These are phyloP conservation scores for Oreochromis spilurus DNA, from an alignment of 2,113 vertebrate species.

Conservation along the genomic window DNA sequence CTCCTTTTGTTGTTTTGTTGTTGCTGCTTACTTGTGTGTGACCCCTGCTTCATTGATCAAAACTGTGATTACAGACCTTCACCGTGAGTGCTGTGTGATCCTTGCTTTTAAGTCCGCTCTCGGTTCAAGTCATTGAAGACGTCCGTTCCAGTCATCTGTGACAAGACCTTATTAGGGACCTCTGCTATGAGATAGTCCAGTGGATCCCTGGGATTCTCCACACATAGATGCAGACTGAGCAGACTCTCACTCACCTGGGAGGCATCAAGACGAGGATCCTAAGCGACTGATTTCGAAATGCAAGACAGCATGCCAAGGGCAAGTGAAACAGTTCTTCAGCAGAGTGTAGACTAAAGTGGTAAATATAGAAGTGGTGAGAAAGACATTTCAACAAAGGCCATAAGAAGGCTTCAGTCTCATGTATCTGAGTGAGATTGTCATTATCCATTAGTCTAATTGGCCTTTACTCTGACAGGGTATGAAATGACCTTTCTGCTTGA, in stretches of 20 bases:
- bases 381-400: slow-evolving; percentile 5
- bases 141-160: slow-evolving; percentile 84
- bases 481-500: slow-evolving; percentile 17
- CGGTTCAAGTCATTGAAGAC: slow-evolving; percentile 74
- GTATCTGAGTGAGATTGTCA: slow-evolving; percentile 1
- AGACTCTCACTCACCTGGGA: slow-evolving; percentile 80
- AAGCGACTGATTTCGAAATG: background rate
- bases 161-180: slow-evolving; percentile 85
- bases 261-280: background rate
- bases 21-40: background rate
- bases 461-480: slow-evolving; percentile 16
- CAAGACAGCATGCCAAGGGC: background rate
- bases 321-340: background rate
- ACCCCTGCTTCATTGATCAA: background rate
- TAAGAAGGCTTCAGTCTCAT: background rate
- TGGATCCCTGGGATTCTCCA: slow-evolving; percentile 84
- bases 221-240: slow-evolving; percentile 81
- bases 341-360: background rate
- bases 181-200: slow-evolving; percentile 83
- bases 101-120: background rate
- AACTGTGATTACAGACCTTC: background rate
- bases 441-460: slow-evolving; percentile 30
- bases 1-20: background rate
- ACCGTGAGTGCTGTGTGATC: background rate
- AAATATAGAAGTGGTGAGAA: background rate